Percentiles rank a stretch among this genome's conserved stretches.
Evolutionary conservation across 2,888 invertebrate genomes (phyloP).

Genomic region (Acanthoscelides obtectus): DNA sequence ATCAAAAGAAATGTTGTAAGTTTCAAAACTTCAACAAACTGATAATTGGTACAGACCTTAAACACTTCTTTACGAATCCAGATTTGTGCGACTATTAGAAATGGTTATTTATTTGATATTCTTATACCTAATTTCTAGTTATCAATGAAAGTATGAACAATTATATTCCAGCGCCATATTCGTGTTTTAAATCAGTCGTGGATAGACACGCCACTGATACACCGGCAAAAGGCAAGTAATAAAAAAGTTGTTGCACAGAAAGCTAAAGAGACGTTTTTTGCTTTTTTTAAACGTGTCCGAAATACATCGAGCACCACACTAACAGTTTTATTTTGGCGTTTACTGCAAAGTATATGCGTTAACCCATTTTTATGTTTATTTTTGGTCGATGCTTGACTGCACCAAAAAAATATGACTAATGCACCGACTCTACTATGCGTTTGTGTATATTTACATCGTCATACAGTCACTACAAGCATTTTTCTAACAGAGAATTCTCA

Average conservation of each 20-base stretch:
- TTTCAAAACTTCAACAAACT: no score
- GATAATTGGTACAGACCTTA: no score
- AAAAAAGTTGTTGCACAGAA: constrained; percentile 18
- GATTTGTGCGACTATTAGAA: no score
- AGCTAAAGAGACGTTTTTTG: constrained; percentile 12
- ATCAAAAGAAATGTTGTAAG: no score
- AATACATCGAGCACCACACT: constrained; percentile 17
- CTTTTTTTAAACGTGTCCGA: constrained; percentile 19
- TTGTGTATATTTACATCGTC: not conserved
- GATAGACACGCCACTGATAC: not conserved
- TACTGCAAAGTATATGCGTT: constrained; percentile 18
- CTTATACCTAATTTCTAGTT: no score
- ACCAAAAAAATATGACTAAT: constrained; percentile 12
- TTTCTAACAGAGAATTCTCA: no score
- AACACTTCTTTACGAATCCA: no score
- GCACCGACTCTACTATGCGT: constrained; percentile 3
- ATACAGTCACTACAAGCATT: no score
- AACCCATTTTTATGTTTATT: constrained; percentile 26
- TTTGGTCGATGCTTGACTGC: not conserved
- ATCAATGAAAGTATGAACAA: no score
- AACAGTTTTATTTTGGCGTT: constrained; percentile 17
- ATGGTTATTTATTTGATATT: no score
- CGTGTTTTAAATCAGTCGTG: no score
- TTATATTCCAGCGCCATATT: no score
- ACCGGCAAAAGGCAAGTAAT: constrained; percentile 13